Conservation (phyloP, 2,797 vertebrate species). For the Malurus leucopterus region DNA sequence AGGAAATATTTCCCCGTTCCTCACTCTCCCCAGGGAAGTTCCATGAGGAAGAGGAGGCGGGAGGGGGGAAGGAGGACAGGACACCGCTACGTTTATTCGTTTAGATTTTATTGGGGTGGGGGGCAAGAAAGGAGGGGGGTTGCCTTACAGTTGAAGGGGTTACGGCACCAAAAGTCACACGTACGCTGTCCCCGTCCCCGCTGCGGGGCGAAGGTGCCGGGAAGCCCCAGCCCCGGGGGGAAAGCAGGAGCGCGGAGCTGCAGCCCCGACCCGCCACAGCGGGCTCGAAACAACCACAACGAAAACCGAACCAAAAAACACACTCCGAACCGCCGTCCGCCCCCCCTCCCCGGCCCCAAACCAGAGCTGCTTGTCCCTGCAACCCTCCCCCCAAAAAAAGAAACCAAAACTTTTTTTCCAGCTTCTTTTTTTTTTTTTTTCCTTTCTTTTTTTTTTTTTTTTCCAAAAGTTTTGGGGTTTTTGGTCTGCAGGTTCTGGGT, state of each 20-base stretch:
- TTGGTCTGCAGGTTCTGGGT: neutral
- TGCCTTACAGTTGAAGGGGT: slow-evolving; percentile 72
- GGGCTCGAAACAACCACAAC: neutral
- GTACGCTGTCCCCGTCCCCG: neutral
- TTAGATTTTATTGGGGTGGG: slow-evolving; percentile 72
- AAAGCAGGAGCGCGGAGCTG: neutral
- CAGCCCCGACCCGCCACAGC: neutral
- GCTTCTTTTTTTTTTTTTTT: neutral
- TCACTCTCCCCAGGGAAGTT: neutral
- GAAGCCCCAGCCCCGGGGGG: neutral
- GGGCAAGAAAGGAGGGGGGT: neutral
- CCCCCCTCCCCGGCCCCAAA: neutral
- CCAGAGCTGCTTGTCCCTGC: slow-evolving; percentile 40
- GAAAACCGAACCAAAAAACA: neutral
- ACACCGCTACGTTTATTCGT: slow-evolving; percentile 53
- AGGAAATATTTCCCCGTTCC: neutral
- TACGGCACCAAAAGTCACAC: slow-evolving; percentile 60
- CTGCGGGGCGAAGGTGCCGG: neutral
- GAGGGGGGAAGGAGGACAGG: slow-evolving; percentile 57
- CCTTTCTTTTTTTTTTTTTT: neutral
- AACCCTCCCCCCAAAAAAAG: neutral
- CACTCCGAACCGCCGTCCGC: neutral
- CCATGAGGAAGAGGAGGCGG: neutral
- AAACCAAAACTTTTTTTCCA: neutral
- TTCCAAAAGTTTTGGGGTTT: neutral